phyloP scores from a whole-genome alignment of 2,113 vertebrate genomes.

The Corvus cornix region DNA sequence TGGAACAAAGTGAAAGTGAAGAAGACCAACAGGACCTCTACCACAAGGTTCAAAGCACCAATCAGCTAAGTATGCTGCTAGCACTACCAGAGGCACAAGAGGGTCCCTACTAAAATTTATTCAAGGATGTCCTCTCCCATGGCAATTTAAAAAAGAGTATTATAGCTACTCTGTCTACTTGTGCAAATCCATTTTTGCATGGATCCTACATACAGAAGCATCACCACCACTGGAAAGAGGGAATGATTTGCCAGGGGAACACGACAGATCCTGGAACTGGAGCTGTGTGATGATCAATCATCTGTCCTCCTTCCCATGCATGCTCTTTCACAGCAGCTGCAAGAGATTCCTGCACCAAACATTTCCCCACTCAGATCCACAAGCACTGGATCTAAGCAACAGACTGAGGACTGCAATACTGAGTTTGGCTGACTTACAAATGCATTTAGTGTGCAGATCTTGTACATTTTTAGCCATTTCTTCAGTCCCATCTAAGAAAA shows the following conservation, averaged over 20 bases:
- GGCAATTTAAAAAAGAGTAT: not conserved
- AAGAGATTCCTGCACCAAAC: not conserved
- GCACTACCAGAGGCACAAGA: not conserved
- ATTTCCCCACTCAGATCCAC: not conserved
- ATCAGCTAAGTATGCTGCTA: not conserved
- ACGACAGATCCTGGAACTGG: not conserved
- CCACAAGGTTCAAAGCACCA: not conserved
- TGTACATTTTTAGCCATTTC: fast-evolving
- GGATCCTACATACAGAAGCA: not conserved
- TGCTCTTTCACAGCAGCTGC: not conserved
- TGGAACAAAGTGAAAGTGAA: not conserved
- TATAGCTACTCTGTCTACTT: not conserved
- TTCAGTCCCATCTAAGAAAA: not conserved
- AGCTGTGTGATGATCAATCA: not conserved
- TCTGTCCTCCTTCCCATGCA: not conserved
- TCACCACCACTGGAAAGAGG: not conserved
- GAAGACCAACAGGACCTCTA: not conserved
- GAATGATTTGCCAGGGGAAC: not conserved
- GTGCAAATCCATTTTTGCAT: not conserved
- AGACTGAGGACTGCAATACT: not conserved
- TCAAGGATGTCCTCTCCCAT: not conserved
- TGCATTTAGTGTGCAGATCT: not conserved
- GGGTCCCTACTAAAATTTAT: not conserved
- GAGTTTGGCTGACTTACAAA: not conserved
- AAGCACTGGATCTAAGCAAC: not conserved